A percentile compares a stretch with the other conserved stretches of the same genome.
Evolutionary conservation across 2,888 invertebrate species (phyloP).

Genomic region (Pyralis farinalis): DNA sequence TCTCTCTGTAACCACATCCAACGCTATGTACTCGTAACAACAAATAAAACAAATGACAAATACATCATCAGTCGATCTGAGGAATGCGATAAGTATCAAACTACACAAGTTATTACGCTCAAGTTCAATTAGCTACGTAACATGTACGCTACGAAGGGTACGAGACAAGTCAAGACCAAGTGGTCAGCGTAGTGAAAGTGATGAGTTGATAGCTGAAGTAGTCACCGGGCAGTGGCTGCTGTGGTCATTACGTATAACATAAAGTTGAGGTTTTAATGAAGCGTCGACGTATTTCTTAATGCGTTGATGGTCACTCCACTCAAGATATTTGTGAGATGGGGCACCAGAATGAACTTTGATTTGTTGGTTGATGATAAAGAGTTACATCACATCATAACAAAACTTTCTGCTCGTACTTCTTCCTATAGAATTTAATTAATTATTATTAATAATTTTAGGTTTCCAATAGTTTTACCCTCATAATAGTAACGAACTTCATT

Average conservation of each 20-base stretch:
- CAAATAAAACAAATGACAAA: not conserved
- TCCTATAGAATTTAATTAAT: too few relatives aligned
- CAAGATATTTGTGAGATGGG: too few relatives aligned
- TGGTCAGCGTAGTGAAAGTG: slow-evolving; percentile 4
- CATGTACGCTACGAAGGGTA: not conserved
- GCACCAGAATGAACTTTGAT: too few relatives aligned
- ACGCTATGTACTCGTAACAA: too few relatives aligned
- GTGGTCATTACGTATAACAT: not conserved
- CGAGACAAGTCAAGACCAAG: not conserved
- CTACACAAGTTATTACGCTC: not conserved
- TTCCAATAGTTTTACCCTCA: too few relatives aligned
- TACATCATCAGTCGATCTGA: not conserved
- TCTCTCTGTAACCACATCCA: not conserved
- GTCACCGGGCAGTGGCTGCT: not conserved
- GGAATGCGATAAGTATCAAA: not conserved
- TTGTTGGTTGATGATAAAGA: too few relatives aligned
- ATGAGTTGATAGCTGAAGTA: not conserved
- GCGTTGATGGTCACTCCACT: too few relatives aligned
- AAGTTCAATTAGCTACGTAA: slow-evolving; percentile 5
- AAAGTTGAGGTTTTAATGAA: not conserved
- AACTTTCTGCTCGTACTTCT: too few relatives aligned
- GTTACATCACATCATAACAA: too few relatives aligned
- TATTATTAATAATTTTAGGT: too few relatives aligned
- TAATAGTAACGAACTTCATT: too few relatives aligned
- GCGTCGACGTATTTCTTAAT: not conserved